These are phyloP conservation scores for Brachylomia viminalis DNA, from an alignment of 2,888 invertebrate species.

Conservation along the genomic window DNA sequence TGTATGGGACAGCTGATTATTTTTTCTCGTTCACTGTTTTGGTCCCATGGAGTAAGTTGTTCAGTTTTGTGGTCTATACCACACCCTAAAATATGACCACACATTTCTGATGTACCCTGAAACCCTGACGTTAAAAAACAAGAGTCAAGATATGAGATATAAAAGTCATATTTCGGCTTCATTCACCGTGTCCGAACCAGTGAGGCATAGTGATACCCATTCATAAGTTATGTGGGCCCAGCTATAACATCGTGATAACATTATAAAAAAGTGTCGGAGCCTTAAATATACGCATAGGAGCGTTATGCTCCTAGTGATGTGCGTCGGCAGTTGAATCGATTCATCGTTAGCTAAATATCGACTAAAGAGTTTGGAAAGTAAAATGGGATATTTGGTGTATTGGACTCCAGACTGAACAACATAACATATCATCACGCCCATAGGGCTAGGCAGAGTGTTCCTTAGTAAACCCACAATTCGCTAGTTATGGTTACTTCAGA, in stretches of 20 bases:
- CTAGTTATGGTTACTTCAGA: neutral
- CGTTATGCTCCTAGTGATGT: conserved; percentile 51
- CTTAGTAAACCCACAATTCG: neutral
- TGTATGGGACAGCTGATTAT: too few species aligned
- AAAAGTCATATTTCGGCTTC: conserved; percentile 23
- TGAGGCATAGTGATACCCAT: conserved; percentile 55
- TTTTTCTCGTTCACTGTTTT: too few species aligned
- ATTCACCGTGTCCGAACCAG: conserved; percentile 49
- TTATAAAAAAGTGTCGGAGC: conserved; percentile 63
- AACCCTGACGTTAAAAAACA: neutral
- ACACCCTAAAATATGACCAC: neutral
- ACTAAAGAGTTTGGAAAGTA: neutral
- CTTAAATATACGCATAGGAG: conserved; percentile 50
- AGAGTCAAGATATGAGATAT: conserved; percentile 2
- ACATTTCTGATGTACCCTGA: neutral
- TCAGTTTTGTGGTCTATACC: neutral
- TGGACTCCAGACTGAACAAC: too few species aligned
- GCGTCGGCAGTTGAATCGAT: neutral
- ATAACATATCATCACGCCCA: too few species aligned
- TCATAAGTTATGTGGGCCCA: conserved; percentile 57
- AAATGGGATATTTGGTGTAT: neutral
- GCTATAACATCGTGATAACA: conserved; percentile 61
- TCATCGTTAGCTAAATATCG: neutral
- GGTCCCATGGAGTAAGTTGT: neutral
- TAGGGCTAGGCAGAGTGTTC: neutral